Percentiles rank a stretch among this genome's conserved stretches.
Conservation (phyloP, 2,888 invertebrate genomes). For the Agrotis segetum region DNA sequence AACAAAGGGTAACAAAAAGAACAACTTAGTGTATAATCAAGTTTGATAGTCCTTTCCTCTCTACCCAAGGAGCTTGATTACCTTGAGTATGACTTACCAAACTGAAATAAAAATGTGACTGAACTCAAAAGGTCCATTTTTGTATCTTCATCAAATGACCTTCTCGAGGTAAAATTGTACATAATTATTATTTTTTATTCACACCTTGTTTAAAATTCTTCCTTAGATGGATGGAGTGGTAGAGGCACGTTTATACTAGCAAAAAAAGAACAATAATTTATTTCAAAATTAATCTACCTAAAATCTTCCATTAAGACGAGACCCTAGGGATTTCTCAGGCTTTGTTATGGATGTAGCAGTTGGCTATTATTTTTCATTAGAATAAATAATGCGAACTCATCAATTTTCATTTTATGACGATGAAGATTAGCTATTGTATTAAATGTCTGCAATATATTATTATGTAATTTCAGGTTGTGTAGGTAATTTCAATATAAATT, state of each 20-base stretch:
- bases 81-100: too few species aligned
- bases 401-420: constrained; percentile 47
- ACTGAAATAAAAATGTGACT: too few species aligned
- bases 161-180: not conserved
- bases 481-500: constrained; percentile 23
- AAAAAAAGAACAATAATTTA: not conserved
- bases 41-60: too few species aligned
- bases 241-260: not conserved
- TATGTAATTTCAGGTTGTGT: not conserved
- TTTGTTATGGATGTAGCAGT: constrained; percentile 20
- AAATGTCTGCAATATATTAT: constrained; percentile 7
- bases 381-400: constrained; percentile 34
- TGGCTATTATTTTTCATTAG: constrained; percentile 37
- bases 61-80: too few species aligned
- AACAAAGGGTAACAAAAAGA: too few species aligned
- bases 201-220: not conserved
- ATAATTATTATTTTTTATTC: not conserved
- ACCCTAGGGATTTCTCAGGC: constrained; percentile 7
- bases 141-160: too few species aligned
- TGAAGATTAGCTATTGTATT: constrained; percentile 30
- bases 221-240: not conserved
- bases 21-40: too few species aligned
- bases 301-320: constrained; percentile 22
- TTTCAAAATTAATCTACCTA: constrained; percentile 5
- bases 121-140: too few species aligned